A percentile compares a stretch with the other conserved stretches of the same genome.
These are phyloP conservation scores for Colistium nudipinnis DNA, from an alignment of 2,113 vertebrate species.

Conservation along the genomic window DNA sequence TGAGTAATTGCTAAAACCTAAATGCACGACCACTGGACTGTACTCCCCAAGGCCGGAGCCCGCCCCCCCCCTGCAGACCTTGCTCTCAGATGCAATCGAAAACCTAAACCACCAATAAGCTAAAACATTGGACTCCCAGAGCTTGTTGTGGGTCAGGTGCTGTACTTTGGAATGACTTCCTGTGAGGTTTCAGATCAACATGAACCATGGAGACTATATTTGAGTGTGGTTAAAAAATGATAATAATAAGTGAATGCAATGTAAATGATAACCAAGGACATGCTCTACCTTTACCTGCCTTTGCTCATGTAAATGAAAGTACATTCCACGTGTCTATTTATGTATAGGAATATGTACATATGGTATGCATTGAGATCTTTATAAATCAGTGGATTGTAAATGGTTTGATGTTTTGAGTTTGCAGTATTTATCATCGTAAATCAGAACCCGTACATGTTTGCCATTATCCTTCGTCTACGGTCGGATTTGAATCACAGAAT, in stretches of 20 bases:
- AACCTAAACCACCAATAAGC: not conserved
- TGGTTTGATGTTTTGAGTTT: constrained; percentile 55
- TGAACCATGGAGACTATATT: constrained; percentile 5
- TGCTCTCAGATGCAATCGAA: not conserved
- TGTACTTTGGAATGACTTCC: not conserved
- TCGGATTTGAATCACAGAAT: constrained; percentile 14
- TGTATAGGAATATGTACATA: constrained; percentile 76
- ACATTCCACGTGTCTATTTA: constrained; percentile 83
- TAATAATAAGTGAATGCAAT: constrained; percentile 33
- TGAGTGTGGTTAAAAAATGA: constrained; percentile 18
- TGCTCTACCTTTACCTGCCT: constrained; percentile 73
- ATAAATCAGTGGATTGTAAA: constrained; percentile 76
- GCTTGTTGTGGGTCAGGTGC: not conserved
- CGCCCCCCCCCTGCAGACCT: not conserved
- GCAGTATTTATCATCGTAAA: constrained; percentile 55
- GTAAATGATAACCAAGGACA: constrained; percentile 42
- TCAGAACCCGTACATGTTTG: not conserved
- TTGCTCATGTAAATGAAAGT: constrained; percentile 75
- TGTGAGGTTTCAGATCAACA: constrained; percentile 7
- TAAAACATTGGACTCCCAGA: not conserved
- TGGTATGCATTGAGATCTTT: constrained; percentile 76
- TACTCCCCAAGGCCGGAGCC: not conserved
- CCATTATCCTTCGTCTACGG: not conserved
- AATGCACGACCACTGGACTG: not conserved
- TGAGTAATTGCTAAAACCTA: not conserved